Evolutionary conservation across 2,888 invertebrate genomes (phyloP).

Genomic region (Pseudeuparius sepicola): DNA sequence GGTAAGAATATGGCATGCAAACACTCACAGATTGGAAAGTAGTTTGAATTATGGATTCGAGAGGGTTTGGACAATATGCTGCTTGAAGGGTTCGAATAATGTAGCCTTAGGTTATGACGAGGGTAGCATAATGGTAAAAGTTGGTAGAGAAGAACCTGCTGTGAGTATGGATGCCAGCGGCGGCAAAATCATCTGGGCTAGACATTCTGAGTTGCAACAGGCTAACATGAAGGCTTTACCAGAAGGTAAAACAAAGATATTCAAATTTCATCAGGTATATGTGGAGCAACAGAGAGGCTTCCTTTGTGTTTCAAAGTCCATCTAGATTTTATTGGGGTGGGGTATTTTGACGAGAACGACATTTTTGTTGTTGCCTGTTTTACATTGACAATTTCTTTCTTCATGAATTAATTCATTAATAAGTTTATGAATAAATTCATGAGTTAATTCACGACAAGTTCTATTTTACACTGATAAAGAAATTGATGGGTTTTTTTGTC

Average conservation of each 20-base stretch:
- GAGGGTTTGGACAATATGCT: slow-evolving; percentile 93
- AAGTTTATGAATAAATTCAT: too few species aligned
- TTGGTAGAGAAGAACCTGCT: slow-evolving; percentile 94
- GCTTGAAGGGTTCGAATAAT: slow-evolving; percentile 89
- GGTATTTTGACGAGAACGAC: too few species aligned
- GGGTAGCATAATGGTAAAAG: slow-evolving; percentile 87
- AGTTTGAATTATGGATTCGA: slow-evolving; percentile 97
- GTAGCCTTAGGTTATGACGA: slow-evolving; percentile 95
- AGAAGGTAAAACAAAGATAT: slow-evolving; percentile 47
- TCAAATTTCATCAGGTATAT: too few species aligned
- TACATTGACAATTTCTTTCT: too few species aligned
- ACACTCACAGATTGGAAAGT: slow-evolving; percentile 92
- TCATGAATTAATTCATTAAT: too few species aligned
- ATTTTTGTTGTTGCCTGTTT: too few species aligned
- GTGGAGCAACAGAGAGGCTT: too few species aligned
- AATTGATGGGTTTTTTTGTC: too few species aligned
- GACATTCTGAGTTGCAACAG: slow-evolving; percentile 97
- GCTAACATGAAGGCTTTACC: slow-evolving; percentile 81
- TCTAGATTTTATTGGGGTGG: too few species aligned
- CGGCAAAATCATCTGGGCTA: slow-evolving; percentile 98
- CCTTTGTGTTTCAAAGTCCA: too few species aligned
- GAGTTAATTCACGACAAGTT: too few species aligned
- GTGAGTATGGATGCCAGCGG: slow-evolving; percentile 98
- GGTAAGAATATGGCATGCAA: slow-evolving; percentile 96
- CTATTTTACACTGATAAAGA: too few species aligned